Conservation (phyloP, 2,113 vertebrate species). For the Platycercus adscitus region DNA sequence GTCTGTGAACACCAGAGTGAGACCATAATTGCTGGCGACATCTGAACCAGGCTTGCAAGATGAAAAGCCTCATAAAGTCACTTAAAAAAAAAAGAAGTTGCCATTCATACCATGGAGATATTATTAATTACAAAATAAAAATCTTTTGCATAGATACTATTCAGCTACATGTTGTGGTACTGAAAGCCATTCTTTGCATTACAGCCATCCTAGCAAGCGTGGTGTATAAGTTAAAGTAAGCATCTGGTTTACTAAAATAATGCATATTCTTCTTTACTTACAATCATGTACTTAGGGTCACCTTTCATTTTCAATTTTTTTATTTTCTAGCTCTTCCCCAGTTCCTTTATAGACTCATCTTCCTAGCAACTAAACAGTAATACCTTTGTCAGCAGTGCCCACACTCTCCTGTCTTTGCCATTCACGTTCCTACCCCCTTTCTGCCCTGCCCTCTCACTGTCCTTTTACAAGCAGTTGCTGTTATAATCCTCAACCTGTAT, state of each 20-base stretch:
- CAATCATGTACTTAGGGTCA: not conserved
- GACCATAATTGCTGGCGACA: not conserved
- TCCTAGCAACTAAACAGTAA: not conserved
- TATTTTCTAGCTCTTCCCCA: not conserved
- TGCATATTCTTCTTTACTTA: not conserved
- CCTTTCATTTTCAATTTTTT: not conserved
- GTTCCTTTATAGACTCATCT: not conserved
- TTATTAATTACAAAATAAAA: slow-evolving; percentile 3
- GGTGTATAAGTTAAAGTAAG: not conserved
- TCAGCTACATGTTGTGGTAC: not conserved
- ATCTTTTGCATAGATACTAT: not conserved
- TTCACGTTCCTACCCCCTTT: not conserved
- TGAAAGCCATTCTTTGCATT: slow-evolving; percentile 23
- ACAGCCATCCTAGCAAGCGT: slow-evolving; percentile 14
- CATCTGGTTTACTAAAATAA: not conserved
- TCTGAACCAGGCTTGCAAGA: not conserved
- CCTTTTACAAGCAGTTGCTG: not conserved
- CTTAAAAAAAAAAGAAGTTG: not conserved
- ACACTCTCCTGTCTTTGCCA: not conserved
- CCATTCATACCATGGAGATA: not conserved
- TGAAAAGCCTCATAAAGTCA: not conserved
- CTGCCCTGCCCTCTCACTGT: not conserved
- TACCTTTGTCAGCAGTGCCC: not conserved
- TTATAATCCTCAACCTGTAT: not conserved
- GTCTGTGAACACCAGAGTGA: not conserved